phyloP scores from a whole-genome alignment of 2,113 vertebrate genomes.

The Petrocephalus zakoni region DNA sequence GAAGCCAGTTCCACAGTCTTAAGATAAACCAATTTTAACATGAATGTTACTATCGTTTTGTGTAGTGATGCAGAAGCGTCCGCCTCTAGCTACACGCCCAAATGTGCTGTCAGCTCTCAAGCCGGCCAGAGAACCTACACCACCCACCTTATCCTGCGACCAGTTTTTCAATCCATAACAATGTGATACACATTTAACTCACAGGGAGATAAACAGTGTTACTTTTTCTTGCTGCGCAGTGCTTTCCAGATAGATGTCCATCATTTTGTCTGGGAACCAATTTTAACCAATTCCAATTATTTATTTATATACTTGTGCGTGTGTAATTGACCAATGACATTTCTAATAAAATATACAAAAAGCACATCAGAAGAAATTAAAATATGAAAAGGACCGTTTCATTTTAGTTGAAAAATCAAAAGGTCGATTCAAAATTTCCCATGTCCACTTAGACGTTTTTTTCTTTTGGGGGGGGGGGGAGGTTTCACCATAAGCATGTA shows the following conservation, averaged over 20 bases:
- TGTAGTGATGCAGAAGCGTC: neutral
- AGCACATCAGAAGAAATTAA: neutral
- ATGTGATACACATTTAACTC: neutral
- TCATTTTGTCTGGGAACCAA: neutral
- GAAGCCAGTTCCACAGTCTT: neutral
- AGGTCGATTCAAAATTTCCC: neutral
- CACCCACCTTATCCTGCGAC: slow-evolving; percentile 38
- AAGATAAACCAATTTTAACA: neutral
- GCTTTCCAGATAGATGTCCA: neutral
- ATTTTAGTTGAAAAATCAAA: neutral
- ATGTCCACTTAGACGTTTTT: neutral
- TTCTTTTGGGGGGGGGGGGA: neutral
- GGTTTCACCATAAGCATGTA: neutral
- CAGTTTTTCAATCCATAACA: slow-evolving; percentile 9
- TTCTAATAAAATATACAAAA: neutral
- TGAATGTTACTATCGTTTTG: neutral
- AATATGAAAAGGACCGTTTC: neutral
- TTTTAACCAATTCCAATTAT: neutral
- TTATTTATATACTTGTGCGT: neutral
- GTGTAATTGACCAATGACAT: neutral
- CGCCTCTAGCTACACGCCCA: slow-evolving; percentile 3
- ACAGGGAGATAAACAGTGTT: neutral
- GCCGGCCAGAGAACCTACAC: slow-evolving; percentile 36
- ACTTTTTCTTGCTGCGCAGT: neutral
- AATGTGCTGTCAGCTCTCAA: neutral